Evolutionary conservation across 2,888 invertebrate species (phyloP), one percentile per base, ranked within the genome.

Genomic region (Lepidonotus clava): DNA sequence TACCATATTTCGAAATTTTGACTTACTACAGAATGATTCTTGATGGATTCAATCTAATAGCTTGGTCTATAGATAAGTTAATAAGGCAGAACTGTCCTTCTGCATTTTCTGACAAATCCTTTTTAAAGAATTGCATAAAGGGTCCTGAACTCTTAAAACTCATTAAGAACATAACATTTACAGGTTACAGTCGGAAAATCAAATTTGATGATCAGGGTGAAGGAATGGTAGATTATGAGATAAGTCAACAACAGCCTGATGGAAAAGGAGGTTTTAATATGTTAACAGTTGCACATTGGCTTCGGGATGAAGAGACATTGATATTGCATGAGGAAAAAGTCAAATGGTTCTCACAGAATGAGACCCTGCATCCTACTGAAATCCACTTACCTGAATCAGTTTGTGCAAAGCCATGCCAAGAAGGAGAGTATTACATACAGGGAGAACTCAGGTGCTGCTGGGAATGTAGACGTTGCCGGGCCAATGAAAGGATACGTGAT

Each of bases 151-250:
- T 91, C 21, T 86, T 89, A 24, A 67, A 87, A 28, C 88, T 89
- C 53, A 85, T 92, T 6, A 89, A 89, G 71, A 88, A 86, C 8
- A 87, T 90, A 8, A 86, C 84, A 32, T 91, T 91, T 76, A 84
- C 89, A 8, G 91, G 91, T 18, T 89, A 88, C 1, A 84, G 86
- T 61, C 91, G 91, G 0, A 85, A 88, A 32, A 87, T 91, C 34
- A 88, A 89, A 21, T 91, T 92, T 85, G 90, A 92, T 87, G 84
- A 88, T 67, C 87, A 90, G 24, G 91, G 91, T 0, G 91, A 92
- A 77, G 88, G 90, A 8, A 85, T 91, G 56, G 89, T 90, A 4
- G 89, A 89, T 41, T 91, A 90, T 56, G 89, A 88, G 24, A 84
- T 91, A n/a, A 87, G 85, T 18, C 91, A 92, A 77, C 90, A 90